A percentile compares a stretch with the other conserved stretches of the same genome.
Conservation (phyloP, 2,888 invertebrate genomes). For the Caenorhabditis sinica region DNA sequence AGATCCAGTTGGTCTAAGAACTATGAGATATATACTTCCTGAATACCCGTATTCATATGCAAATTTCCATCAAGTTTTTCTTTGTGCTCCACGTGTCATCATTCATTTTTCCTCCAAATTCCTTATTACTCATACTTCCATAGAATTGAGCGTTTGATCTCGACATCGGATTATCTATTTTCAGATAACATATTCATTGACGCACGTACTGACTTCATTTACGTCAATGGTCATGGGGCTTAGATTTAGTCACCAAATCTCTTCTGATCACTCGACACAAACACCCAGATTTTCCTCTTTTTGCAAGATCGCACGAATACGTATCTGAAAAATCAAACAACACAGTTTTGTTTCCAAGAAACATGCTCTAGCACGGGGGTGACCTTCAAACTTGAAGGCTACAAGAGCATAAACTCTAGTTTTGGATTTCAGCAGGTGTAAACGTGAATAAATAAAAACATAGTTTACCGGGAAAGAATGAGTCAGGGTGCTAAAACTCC, state of each 20-base stretch:
- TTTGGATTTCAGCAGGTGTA: background rate
- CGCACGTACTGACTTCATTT: slow-evolving; percentile 1
- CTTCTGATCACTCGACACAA: background rate
- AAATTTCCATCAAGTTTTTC: no score
- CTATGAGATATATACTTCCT: no score
- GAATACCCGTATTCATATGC: no score
- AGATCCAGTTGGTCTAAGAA: no score
- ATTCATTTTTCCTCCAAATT: background rate
- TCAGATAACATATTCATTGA: background rate
- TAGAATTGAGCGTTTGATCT: background rate
- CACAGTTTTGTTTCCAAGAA: background rate
- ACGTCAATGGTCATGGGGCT: background rate
- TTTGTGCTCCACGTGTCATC: no score
- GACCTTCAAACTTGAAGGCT: background rate
- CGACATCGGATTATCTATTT: background rate
- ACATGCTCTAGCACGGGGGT: background rate
- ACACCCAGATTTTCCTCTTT: background rate
- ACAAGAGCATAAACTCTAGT: slow-evolving; percentile 12
- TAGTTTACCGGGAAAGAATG: background rate
- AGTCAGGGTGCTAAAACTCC: background rate
- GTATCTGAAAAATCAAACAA: background rate
- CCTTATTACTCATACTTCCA: background rate
- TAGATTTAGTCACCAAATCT: background rate
- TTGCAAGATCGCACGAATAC: background rate
- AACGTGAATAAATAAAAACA: background rate